A percentile compares a stretch with the other conserved stretches of the same genome.
Conservation (phyloP, 1,140 invertebrate genomes). For the Cotesia chilonis region DNA sequence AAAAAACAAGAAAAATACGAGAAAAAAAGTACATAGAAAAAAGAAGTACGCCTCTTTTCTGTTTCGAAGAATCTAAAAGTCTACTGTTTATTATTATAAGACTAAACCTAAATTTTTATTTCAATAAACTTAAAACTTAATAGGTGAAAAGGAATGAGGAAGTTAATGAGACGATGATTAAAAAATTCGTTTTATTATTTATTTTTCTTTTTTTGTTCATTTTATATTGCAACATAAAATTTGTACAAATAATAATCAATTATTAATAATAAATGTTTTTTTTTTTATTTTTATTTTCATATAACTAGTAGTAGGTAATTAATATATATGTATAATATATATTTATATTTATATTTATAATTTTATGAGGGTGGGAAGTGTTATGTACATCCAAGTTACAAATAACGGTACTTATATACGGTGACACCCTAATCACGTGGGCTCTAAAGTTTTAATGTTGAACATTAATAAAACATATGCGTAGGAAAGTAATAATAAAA, state of each 20-base stretch:
- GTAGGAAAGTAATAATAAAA: too few relatives aligned
- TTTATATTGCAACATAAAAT: conserved; percentile 66
- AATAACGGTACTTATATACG: conserved; percentile 43
- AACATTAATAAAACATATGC: conserved; percentile 45
- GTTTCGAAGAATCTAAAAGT: too few relatives aligned
- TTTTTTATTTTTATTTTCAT: background rate
- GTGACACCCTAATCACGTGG: conserved; percentile 40
- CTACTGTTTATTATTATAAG: too few relatives aligned
- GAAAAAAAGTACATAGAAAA: background rate
- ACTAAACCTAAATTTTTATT: background rate
- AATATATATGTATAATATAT: conserved; percentile 45
- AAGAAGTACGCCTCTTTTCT: background rate
- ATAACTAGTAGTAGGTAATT: conserved; percentile 46
- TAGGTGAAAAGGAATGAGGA: background rate
- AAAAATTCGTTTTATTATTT: conserved; percentile 58
- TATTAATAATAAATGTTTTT: conserved; percentile 25
- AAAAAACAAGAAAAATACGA: too few relatives aligned
- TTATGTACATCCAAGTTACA: conserved; percentile 50
- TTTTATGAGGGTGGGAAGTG: conserved; percentile 44
- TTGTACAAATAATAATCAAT: conserved; percentile 64
- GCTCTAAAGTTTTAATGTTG: conserved; percentile 54
- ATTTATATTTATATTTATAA: conserved; percentile 44
- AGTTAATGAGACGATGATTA: conserved; percentile 18
- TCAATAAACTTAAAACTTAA: background rate
- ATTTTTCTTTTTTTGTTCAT: conserved; percentile 46